Conservation (phyloP, 2,113 vertebrate genomes). For the Menidia beryllina region DNA sequence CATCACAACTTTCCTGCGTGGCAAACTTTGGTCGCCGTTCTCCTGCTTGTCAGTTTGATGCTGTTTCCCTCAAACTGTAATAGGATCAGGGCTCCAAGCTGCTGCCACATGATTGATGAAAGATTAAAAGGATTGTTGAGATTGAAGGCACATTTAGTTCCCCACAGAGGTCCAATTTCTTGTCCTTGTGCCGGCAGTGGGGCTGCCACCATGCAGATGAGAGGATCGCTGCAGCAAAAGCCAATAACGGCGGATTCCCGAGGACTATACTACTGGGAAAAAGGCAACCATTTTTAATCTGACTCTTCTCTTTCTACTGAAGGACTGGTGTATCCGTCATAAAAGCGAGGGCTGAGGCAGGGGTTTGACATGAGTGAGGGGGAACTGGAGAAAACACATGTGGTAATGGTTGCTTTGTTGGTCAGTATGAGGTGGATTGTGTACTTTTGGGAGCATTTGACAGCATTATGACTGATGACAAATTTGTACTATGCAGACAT, state of each 20-base stretch:
- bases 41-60: conserved; percentile 67
- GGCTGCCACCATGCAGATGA: conserved; percentile 78
- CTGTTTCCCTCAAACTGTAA: conserved; percentile 74
- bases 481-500: conserved; percentile 29
- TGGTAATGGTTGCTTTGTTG: conserved; percentile 2
- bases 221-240: conserved; percentile 66
- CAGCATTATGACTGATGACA: conserved; percentile 43
- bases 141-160: conserved; percentile 82
- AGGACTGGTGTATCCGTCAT: conserved; percentile 21
- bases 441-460: conserved; percentile 28
- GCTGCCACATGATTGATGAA: conserved; percentile 83
- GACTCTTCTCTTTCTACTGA: conserved; percentile 41
- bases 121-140: conserved; percentile 86
- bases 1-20: conserved; percentile 60
- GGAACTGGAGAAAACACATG: background rate
- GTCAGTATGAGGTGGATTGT: background rate
- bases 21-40: conserved; percentile 70
- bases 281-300: conserved; percentile 69
- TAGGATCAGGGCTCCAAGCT: conserved; percentile 75
- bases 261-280: conserved; percentile 50
- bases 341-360: conserved; percentile 25
- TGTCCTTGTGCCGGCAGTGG: conserved; percentile 57
- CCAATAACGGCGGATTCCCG: conserved; percentile 59
- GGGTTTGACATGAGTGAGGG: conserved; percentile 9
- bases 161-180: conserved; percentile 79